phyloP scores from a whole-genome alignment of 2,888 invertebrate species.

The Liposcelis brunnea region DNA sequence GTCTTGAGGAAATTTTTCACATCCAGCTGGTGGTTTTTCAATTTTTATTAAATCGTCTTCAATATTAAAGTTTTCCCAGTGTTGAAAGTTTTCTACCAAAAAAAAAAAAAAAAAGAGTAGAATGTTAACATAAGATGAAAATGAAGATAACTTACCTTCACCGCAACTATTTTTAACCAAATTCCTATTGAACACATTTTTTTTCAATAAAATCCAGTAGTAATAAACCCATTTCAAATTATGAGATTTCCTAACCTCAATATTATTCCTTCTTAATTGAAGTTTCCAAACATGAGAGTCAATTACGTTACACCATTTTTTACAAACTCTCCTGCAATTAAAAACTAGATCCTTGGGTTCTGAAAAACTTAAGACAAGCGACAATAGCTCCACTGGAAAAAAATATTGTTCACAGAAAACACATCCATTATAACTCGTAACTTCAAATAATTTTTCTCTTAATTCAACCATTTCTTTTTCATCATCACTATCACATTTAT shows the following conservation, averaged over 20 bases:
- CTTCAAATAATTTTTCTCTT: too few species aligned
- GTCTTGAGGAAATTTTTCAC: conserved; percentile 10
- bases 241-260: neutral
- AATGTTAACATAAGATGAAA: too few species aligned
- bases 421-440: too few species aligned
- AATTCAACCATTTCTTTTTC: too few species aligned
- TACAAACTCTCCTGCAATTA: neutral
- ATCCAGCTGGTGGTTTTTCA: conserved; percentile 17
- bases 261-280: neutral
- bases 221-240: neutral
- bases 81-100: neutral
- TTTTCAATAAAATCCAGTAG: neutral
- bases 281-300: neutral
- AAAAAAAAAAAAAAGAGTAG: too few species aligned
- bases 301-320: conserved; percentile 3
- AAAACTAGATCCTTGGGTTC: neutral
- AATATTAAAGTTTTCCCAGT: conserved; percentile 12
- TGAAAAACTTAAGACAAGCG: neutral
- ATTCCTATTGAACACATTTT: neutral
- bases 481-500: too few species aligned
- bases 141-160: neutral
- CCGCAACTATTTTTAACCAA: conserved; percentile 2
- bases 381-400: too few species aligned
- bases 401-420: too few species aligned
- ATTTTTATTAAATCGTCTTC: conserved; percentile 16